A percentile compares a stretch with the other conserved stretches of the same genome.
Evolutionary conservation across 2,888 invertebrate species (phyloP).

Genomic region (Rhagophthalmus giganteus): DNA sequence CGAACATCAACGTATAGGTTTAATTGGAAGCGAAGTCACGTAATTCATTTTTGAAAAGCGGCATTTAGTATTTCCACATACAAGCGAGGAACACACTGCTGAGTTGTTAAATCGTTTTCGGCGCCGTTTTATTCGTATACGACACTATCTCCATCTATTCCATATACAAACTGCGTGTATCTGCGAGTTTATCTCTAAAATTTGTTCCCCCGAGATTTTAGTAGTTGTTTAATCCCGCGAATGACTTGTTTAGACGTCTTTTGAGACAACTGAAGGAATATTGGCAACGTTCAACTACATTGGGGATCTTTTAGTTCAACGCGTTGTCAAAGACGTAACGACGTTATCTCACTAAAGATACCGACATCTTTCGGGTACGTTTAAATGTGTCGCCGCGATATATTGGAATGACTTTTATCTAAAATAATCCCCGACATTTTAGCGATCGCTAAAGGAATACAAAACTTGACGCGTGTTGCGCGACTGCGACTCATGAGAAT

Average conservation of each 20-base stretch:
- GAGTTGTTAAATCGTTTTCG: conserved; percentile 27
- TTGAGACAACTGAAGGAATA: conserved; percentile 24
- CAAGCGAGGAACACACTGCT: too few relatives aligned
- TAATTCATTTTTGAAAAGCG: too few relatives aligned
- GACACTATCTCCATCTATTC: conserved; percentile 23
- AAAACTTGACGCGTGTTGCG: background rate
- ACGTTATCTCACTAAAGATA: background rate
- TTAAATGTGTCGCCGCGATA: too few relatives aligned
- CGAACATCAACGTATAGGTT: conserved; percentile 28
- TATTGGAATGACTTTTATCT: background rate
- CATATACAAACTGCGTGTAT: conserved; percentile 25
- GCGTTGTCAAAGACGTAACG: background rate
- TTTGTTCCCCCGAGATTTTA: conserved; percentile 32
- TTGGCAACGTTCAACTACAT: conserved; percentile 11
- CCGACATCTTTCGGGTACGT: background rate
- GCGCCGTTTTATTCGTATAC: conserved; percentile 26
- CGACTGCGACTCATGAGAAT: too few relatives aligned
- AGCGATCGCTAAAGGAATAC: background rate
- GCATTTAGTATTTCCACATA: conserved; percentile 31
- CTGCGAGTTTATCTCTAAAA: conserved; percentile 34
- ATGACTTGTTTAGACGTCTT: conserved; percentile 37
- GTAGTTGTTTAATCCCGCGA: conserved; percentile 35
- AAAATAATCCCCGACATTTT: background rate
- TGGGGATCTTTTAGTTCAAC: conserved; percentile 6
- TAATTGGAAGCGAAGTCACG: conserved; percentile 31